A percentile compares a stretch with the other conserved stretches of the same genome.
These are phyloP conservation scores for Archegozetes longisetosus DNA, from an alignment of 1,140 invertebrate species.

Conservation along the genomic window DNA sequence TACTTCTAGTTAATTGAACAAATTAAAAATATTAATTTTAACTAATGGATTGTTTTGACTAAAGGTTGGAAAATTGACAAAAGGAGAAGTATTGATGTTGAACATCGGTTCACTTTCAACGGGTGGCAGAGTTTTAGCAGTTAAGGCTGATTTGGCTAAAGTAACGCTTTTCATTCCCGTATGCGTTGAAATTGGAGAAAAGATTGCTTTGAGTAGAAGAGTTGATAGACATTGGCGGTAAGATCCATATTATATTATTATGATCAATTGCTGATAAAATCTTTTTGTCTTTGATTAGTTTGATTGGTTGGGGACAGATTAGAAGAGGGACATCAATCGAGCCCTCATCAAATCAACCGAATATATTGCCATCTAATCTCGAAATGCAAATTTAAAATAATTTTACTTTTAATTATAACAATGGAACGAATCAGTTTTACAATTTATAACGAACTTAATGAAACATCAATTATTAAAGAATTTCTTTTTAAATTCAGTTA, in stretches of 20 bases:
- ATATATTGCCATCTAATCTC: neutral
- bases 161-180: constrained; percentile 93
- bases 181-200: constrained; percentile 95
- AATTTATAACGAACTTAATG: too few species aligned
- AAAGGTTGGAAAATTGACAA: constrained; percentile 68
- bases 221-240: constrained; percentile 96
- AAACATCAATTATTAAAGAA: too few species aligned
- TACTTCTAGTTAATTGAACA: neutral
- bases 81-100: constrained; percentile 80
- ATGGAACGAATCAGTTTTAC: too few species aligned
- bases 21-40: neutral
- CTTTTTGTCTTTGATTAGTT: neutral
- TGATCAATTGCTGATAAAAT: neutral
- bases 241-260: neutral
- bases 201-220: constrained; percentile 90
- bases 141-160: constrained; percentile 93
- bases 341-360: neutral
- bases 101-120: constrained; percentile 98
- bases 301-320: neutral
- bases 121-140: constrained; percentile 85
- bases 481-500: too few species aligned
- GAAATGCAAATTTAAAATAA: neutral
- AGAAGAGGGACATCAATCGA: neutral
- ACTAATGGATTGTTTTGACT: constrained; percentile 3
- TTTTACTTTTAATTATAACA: too few species aligned